Conservation (phyloP, 2,888 invertebrate genomes). For the Synanthedon tipuliformis region DNA sequence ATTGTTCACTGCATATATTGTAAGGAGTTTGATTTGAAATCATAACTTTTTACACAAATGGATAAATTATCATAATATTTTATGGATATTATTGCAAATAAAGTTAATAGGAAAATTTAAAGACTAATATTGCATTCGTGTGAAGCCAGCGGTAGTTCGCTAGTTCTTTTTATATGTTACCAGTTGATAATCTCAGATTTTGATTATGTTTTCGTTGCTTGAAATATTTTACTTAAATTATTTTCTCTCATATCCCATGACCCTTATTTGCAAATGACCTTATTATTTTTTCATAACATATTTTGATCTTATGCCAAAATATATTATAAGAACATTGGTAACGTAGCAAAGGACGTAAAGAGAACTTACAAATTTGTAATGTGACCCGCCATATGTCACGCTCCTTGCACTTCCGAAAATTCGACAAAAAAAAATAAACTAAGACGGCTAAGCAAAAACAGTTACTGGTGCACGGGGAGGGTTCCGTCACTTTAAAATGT, state of each 20-base stretch:
- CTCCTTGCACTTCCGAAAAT: constrained; percentile 60
- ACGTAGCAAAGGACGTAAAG: constrained; percentile 8
- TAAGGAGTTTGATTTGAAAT: not conserved
- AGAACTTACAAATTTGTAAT: constrained; percentile 21
- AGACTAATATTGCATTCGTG: too few relatives aligned
- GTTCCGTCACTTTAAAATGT: not conserved
- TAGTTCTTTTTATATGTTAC: too few relatives aligned
- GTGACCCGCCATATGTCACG: constrained; percentile 54
- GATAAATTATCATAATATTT: not conserved
- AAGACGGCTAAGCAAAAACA: constrained; percentile 6
- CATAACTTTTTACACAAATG: not conserved
- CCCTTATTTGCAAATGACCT: too few relatives aligned
- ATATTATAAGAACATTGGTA: not conserved
- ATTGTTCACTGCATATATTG: constrained; percentile 12
- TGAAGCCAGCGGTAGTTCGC: too few relatives aligned
- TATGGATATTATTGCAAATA: too few relatives aligned
- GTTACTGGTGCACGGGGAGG: not conserved
- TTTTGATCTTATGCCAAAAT: not conserved
- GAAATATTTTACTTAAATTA: too few relatives aligned
- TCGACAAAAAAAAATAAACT: constrained; percentile 30
- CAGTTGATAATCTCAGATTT: too few relatives aligned
- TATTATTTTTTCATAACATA: too few relatives aligned
- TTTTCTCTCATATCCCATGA: too few relatives aligned
- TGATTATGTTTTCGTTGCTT: too few relatives aligned
- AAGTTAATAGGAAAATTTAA: too few relatives aligned